These are phyloP conservation scores for Drosophila borealis DNA, from an alignment of 2,888 invertebrate genomes.

Conservation along the genomic window DNA sequence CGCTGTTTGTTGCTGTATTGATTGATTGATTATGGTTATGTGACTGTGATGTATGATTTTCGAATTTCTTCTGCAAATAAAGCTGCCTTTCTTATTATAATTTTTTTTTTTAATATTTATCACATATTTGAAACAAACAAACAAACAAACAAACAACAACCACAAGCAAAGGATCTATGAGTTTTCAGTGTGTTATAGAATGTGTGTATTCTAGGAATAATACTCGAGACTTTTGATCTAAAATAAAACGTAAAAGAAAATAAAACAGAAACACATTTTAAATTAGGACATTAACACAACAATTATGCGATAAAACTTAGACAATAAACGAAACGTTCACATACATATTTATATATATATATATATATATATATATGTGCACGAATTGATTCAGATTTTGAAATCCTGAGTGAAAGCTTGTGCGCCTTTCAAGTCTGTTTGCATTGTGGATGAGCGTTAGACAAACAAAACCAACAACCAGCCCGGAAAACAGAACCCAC, in stretches of 20 bases:
- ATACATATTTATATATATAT: neutral
- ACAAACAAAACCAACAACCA: conserved; percentile 9
- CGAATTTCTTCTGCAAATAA: conserved; percentile 8
- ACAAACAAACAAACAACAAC: conserved; percentile 13
- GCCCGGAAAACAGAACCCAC: conserved; percentile 14
- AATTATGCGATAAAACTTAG: conserved; percentile 11
- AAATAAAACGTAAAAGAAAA: conserved; percentile 77
- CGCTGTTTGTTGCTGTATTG: too few species aligned
- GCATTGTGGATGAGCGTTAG: conserved; percentile 5
- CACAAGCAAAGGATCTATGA: neutral
- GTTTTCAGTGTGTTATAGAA: neutral
- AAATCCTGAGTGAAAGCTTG: neutral
- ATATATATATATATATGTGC: neutral
- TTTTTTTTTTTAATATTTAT: neutral
- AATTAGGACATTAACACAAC: conserved; percentile 32
- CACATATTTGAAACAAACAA: neutral
- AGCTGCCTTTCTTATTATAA: conserved; percentile 31
- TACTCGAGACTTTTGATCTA: conserved; percentile 83
- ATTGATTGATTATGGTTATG: too few species aligned
- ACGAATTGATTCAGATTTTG: too few species aligned
- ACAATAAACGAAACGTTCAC: neutral
- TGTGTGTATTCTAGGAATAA: conserved; percentile 64
- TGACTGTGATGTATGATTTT: neutral
- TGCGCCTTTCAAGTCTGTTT: neutral
- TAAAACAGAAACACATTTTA: conserved; percentile 35